Evolutionary conservation across 1,140 invertebrate species (phyloP), one percentile per base, ranked within the genome.

Genomic region (Phortica variegata): DNA sequence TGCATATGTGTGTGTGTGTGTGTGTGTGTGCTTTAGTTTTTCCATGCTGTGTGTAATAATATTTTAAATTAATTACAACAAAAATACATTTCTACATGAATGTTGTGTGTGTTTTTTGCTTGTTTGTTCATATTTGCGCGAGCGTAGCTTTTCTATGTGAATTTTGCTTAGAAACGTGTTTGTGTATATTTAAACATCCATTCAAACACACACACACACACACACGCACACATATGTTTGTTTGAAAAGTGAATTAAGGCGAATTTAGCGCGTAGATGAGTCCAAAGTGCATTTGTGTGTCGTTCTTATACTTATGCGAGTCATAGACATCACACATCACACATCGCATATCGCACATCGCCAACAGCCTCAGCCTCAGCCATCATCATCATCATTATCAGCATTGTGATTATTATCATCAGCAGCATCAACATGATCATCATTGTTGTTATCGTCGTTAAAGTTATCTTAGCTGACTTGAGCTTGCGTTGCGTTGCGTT

Each of bases 41-140:
- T 47, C 36, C 32, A 58, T 60, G 32, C 50, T 56, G 66, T 60
- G 60, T 68, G 60, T 68, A 69, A 68, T 68, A 68, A 68, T 68
- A 68, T 68, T 68, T 68, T 68, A 68, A 68, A 68, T 68, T 68
- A 68, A 68, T 68, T 68, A 68, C 63, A 68, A 68, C 63, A 68
- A 68, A 68, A 63, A 68, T 58, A 54, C 46, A 59, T 60, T 68
- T 43, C 36, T 38, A 37, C 42, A 36, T 16, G 2, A 38, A 16
- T 33, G 41, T 47, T 44, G 42, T 43, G 38, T 36, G 20, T 52
- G 54, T 41, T 34, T 47, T n/a, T 37, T 52, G 43, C 39, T 38
- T 54, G 49, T 16, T 34, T 41, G 32, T 44, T 50, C 52, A 43
- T 55, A 51, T 60, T 54, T 55, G 52, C 21, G 47, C n/a, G 56